Conservation (phyloP, 2,888 invertebrate species). For the Thera obeliscata region DNA sequence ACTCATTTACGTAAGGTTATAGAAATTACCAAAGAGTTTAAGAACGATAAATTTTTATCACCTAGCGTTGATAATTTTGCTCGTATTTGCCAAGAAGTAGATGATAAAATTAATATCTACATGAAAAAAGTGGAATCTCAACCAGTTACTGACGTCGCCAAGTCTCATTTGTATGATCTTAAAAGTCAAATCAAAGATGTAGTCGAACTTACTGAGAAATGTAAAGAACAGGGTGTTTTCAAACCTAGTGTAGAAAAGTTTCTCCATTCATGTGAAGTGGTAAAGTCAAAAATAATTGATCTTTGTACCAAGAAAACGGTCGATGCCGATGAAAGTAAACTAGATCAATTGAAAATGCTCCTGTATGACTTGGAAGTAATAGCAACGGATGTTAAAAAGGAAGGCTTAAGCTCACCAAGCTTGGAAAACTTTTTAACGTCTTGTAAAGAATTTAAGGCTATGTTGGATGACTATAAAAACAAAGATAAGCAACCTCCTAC, state of each 20-base stretch:
- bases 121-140: constrained; percentile 23
- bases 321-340: constrained; percentile 9
- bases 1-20: constrained; percentile 44
- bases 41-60: constrained; percentile 35
- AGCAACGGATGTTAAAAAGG: constrained; percentile 38
- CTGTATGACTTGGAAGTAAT: constrained; percentile 44
- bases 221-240: constrained; percentile 45
- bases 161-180: constrained; percentile 38
- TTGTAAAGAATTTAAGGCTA: constrained; percentile 50
- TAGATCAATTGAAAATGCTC: constrained; percentile 44
- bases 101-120: constrained; percentile 39
- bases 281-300: constrained; percentile 48
- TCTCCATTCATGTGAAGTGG: constrained; percentile 45
- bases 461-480: constrained; percentile 41
- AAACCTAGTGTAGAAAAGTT: constrained; percentile 47
- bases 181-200: constrained; percentile 49
- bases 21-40: constrained; percentile 43
- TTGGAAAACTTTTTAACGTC: constrained; percentile 47
- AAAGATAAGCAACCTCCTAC: constrained; percentile 19
- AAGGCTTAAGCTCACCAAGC: constrained; percentile 39
- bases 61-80: constrained; percentile 46
- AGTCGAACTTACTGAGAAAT: constrained; percentile 45
- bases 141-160: constrained; percentile 18
- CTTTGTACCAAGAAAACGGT: constrained; percentile 25
- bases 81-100: constrained; percentile 42